Evolutionary conservation across 2,888 invertebrate genomes (phyloP).

Genomic region (Hipparchia semele): DNA sequence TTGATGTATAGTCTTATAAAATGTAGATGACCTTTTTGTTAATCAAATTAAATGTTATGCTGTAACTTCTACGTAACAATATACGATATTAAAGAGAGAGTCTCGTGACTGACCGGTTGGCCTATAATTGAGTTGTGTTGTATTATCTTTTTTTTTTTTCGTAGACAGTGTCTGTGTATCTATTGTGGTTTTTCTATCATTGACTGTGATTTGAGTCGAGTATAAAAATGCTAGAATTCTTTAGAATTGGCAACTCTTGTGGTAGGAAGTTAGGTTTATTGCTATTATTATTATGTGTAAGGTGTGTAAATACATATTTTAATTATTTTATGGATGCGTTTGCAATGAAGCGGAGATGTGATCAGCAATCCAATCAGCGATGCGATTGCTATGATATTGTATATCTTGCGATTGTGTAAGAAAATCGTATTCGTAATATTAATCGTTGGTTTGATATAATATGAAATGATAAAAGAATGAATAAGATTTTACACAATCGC

Average conservation of each 20-base stretch:
- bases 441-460: too few species aligned
- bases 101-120: not conserved
- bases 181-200: not conserved
- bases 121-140: not conserved
- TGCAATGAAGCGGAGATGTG: too few species aligned
- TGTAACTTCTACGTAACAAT: not conserved
- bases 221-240: not conserved
- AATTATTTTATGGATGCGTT: not conserved
- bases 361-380: too few species aligned
- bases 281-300: not conserved
- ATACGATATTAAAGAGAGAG: not conserved
- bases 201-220: not conserved
- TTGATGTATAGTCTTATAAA: not conserved
- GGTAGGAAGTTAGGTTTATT: not conserved
- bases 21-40: not conserved
- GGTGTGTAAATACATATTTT: not conserved
- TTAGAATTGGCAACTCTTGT: constrained; percentile 1
- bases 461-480: too few species aligned
- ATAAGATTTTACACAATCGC: too few species aligned
- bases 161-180: not conserved
- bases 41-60: not conserved
- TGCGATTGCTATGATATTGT: too few species aligned
- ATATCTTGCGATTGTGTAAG: too few species aligned
- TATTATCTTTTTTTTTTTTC: not conserved
- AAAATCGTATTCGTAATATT: too few species aligned